These are phyloP conservation scores for Ctenodactylus gundi DNA, from an alignment of 2,113 vertebrate genomes.

Conservation along the genomic window DNA sequence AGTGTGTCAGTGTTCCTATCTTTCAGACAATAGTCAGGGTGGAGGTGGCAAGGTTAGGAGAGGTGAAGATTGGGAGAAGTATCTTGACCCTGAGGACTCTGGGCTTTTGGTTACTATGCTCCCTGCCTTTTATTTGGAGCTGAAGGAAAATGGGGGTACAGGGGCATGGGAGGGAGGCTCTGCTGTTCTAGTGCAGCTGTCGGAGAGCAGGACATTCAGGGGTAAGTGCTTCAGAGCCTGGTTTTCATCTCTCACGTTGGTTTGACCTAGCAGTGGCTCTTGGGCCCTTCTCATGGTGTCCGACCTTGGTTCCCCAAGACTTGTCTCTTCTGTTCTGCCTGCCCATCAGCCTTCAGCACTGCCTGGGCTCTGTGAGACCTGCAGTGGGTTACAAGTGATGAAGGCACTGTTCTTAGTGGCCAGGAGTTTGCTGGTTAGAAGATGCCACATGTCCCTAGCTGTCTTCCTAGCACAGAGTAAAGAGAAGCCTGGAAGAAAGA, in stretches of 20 bases:
- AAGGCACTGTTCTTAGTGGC: background rate
- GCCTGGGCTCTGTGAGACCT: background rate
- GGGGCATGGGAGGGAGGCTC: background rate
- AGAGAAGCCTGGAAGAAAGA: background rate
- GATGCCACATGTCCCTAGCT: background rate
- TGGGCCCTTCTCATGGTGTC: background rate
- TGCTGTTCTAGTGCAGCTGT: background rate
- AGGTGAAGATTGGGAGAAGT: background rate
- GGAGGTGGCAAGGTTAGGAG: background rate
- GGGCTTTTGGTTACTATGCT: background rate
- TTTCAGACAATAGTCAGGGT: background rate
- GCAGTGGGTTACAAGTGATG: background rate
- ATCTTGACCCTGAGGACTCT: background rate
- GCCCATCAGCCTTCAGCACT: too few relatives aligned
- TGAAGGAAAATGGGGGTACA: background rate
- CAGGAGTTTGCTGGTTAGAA: background rate
- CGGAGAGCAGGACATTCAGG: background rate
- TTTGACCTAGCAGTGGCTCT: background rate
- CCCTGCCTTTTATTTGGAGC: background rate
- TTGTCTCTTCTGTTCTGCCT: background rate
- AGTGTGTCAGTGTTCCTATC: accelerated
- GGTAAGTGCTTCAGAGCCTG: background rate
- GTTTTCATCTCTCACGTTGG: accelerated
- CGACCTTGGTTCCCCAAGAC: background rate
- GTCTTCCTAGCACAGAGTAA: background rate